Base-by-base conservation (phyloP, 2,113 vertebrate genomes). In the Amazona guildingii region DNA sequence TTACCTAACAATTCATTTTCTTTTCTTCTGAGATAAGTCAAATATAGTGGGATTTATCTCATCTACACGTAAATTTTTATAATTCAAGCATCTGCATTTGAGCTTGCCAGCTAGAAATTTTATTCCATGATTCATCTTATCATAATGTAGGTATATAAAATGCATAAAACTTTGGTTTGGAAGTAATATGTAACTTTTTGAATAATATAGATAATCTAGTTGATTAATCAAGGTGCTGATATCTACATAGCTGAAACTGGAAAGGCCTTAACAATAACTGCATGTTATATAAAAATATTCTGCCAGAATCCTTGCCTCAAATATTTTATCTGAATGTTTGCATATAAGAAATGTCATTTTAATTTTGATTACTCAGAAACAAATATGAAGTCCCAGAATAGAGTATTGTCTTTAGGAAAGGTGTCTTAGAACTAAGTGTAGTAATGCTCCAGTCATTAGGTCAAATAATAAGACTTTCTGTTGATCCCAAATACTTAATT, bases 1-100 rank as follows among this genome's bases (percentile, higher is more conserved):
- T 91, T 85, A 91, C 91, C 39, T 19, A 82, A 29, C 39, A 82
- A 93, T 93, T 93, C 7, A 73, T 91, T 79, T 64, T 64, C 3
- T 44, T 73, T 90, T 79, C 48, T n/a, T 35, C 13, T 52, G 37
- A 91, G n/a, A 78, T 75, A 91, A 94, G 66, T 91, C 48, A 97
- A 79, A 87, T 79, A 64, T 7, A 76, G 17, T 52, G 62, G 48
- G 43, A 83, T 90, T 87, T 83, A 76, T 77, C 62, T 93, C 52
- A 87, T 68, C 39, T 79, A 75, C 23, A 49, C 89, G 87, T 68
- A 89, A 51, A 20, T 72, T 85, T 79, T 93, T 64, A 52, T 64
- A 57, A 64, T 76, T 27, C 16, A 64, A 52, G 84, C 39, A 75
- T 27, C 25, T 68, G 57, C 25, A 51, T n/a, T 27, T 51, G 13